Conservation (phyloP, 2,888 invertebrate genomes). For the Apamea sordens region DNA sequence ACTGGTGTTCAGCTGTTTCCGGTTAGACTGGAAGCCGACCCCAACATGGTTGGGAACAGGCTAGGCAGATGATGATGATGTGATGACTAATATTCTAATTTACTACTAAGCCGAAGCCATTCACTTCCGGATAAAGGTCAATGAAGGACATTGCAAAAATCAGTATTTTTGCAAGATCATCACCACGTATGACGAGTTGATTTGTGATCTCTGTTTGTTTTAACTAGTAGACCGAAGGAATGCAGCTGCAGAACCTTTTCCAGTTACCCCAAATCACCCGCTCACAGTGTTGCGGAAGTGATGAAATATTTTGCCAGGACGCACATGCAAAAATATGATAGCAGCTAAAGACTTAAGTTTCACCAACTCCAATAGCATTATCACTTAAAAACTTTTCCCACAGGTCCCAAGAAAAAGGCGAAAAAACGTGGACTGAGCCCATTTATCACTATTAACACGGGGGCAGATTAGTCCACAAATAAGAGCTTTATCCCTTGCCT, state of each 20-base stretch:
- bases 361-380: constrained; percentile 35
- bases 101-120: not conserved
- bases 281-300: not conserved
- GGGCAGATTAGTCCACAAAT: constrained; percentile 77
- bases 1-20: too few species aligned
- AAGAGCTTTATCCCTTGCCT: constrained; percentile 69
- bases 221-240: not conserved
- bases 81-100: not conserved
- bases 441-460: constrained; percentile 77
- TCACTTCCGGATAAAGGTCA: not conserved
- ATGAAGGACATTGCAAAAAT: not conserved
- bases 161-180: not conserved
- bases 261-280: not conserved
- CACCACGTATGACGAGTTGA: not conserved
- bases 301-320: not conserved
- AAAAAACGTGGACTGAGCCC: constrained; percentile 55
- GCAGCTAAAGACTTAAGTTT: constrained; percentile 29
- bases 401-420: constrained; percentile 31
- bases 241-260: not conserved
- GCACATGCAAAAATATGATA: constrained; percentile 18
- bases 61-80: not conserved
- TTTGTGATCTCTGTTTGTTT: not conserved
- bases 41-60: too few species aligned
- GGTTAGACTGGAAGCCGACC: too few species aligned
- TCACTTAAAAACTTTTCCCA: constrained; percentile 40